Base-by-base conservation (phyloP, 2,888 invertebrate genomes). In the Drosophila maculinotata region DNA sequence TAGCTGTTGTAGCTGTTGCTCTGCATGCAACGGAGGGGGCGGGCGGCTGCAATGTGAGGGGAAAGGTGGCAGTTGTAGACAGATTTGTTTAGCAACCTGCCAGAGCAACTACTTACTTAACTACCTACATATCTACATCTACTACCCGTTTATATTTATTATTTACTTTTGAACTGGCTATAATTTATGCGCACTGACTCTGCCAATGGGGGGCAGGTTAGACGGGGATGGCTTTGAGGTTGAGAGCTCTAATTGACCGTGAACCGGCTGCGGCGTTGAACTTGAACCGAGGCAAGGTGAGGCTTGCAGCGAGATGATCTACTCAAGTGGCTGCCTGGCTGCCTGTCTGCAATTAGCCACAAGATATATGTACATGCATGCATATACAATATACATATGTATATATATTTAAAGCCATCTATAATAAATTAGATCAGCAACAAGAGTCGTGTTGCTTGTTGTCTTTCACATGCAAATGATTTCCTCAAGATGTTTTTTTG, bases 201-300 rank as follows among this genome's bases (percentile, higher is more conserved):
- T 14, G 45, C 23, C 36, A 31, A 39, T 30, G 23, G 31, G 15
- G 23, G 31, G 15, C 33, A 25, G 26, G 6, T 25, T 8, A 12
- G 45, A 6, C 31, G 3, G 25, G 15, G 28, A n/a, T 30, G n/a
- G 33, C 39, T 9, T 10, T 30, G 67, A 52, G 48, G 30, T 25
- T 23, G 25, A 33, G 20, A 42, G 44, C 70, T 70, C 73, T 72
- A 86, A 85, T 77, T 81, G 85, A 72, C 88, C 87, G 66, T 87
- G 88, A 88, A 88, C 87, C 66, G 62, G 41, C 51, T 44, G 56
- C 68, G 44, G 39, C 45, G 69, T 54, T 87, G 88, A 87, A 88
- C 87, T 87, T 87, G 87, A 87, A 87, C 88, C 54, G 62, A 15
- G 53, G 36, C 63, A 59, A 69, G 73, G 48, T 49, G 62, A 41